Evolutionary conservation across 2,888 invertebrate species (phyloP).

Genomic region (Aquatica leii): DNA sequence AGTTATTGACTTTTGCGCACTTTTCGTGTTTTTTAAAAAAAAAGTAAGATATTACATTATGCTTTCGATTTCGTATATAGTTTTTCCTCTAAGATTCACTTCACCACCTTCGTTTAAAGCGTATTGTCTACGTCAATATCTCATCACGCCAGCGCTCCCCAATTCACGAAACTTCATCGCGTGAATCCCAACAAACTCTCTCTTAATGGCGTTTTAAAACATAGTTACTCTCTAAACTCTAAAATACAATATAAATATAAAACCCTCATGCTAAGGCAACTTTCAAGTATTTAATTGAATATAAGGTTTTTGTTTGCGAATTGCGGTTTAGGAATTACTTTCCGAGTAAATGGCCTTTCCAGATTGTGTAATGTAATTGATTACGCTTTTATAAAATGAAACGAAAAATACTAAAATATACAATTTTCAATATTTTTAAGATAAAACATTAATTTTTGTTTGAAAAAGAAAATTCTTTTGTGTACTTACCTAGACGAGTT

Average conservation of each 20-base stretch:
- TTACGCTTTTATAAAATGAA: slow-evolving; percentile 11
- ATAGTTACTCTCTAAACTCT: slow-evolving; percentile 32
- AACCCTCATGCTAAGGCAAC: slow-evolving; percentile 25
- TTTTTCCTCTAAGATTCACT: slow-evolving; percentile 31
- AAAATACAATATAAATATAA: slow-evolving; percentile 33
- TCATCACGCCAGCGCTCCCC: slow-evolving; percentile 42
- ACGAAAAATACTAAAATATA: too few relatives aligned
- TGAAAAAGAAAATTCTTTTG: slow-evolving; percentile 8
- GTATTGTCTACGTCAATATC: slow-evolving; percentile 45
- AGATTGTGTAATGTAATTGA: slow-evolving; percentile 23
- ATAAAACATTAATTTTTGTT: too few relatives aligned
- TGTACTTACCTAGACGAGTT: too few relatives aligned
- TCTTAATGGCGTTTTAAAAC: slow-evolving; percentile 36
- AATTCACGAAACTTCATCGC: slow-evolving; percentile 42
- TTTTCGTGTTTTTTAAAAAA: too few relatives aligned
- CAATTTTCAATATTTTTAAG: too few relatives aligned
- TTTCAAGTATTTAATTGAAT: slow-evolving; percentile 31
- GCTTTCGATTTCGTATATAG: slow-evolving; percentile 16
- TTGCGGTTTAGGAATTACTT: slow-evolving; percentile 24
- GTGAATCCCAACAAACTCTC: slow-evolving; percentile 38
- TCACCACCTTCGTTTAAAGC: slow-evolving; percentile 41
- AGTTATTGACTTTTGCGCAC: too few relatives aligned
- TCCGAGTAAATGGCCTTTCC: slow-evolving; percentile 19
- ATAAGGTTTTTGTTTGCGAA: slow-evolving; percentile 32
- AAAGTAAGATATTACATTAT: neutral